Evolutionary conservation across 2,113 vertebrate species (phyloP).

Genomic region (Clarias batrachus): DNA sequence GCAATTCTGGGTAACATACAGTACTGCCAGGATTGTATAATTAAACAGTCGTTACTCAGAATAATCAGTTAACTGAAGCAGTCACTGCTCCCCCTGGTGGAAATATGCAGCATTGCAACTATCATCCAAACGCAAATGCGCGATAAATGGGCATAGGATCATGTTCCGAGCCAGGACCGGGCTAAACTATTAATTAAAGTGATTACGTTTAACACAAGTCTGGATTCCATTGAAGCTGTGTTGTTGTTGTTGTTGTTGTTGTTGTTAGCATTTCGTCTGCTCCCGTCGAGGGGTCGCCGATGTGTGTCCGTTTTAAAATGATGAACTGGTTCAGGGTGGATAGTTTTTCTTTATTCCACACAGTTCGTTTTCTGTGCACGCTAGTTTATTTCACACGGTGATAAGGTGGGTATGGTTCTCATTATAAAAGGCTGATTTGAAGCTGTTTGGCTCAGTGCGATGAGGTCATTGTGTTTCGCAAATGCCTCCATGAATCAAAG

Average conservation of each 20-base stretch:
- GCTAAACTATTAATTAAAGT: neutral
- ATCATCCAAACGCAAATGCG: too few relatives aligned
- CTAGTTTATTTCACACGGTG: neutral
- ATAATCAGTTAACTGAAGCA: too few relatives aligned
- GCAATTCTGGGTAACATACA: neutral
- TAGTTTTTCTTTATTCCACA: neutral
- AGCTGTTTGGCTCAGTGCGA: neutral
- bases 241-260: neutral
- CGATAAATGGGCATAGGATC: too few relatives aligned
- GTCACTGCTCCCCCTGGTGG: too few relatives aligned
- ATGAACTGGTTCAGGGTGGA: neutral
- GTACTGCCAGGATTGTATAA: too few relatives aligned
- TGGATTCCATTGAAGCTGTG: neutral
- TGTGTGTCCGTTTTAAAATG: too few relatives aligned
- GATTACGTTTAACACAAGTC: neutral
- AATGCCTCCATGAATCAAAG: conserved; percentile 18
- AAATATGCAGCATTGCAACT: too few relatives aligned
- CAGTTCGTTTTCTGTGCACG: neutral
- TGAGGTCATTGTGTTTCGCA: neutral
- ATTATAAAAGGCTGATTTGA: neutral
- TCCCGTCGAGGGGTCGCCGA: too few relatives aligned
- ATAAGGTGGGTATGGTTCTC: neutral
- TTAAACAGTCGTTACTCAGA: too few relatives aligned
- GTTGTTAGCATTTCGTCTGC: too few relatives aligned
- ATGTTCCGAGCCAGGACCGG: too few relatives aligned